Evolutionary conservation across 1,140 invertebrate genomes (phyloP).

Genomic region (Probaryconus sp.): DNA sequence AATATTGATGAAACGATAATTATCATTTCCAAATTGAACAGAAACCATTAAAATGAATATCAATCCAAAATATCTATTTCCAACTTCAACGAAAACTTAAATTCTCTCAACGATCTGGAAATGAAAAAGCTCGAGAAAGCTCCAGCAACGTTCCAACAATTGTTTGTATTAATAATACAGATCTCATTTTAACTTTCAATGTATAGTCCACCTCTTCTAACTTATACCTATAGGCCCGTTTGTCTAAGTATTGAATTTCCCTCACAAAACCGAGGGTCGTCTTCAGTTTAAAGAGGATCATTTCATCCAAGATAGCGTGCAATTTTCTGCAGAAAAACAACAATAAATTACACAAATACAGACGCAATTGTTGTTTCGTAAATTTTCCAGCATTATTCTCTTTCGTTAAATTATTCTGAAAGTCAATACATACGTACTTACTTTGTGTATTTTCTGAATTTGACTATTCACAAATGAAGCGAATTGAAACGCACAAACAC

Average conservation of each 20-base stretch:
- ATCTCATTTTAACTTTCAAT: constrained; percentile 8
- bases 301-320: constrained; percentile 8
- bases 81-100: no score
- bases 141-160: constrained; percentile 11
- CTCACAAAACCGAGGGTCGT: constrained; percentile 24
- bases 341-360: constrained; percentile 17
- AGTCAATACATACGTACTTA: constrained; percentile 13
- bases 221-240: constrained; percentile 11
- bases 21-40: no score
- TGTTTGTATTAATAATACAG: constrained; percentile 36
- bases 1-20: no score
- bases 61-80: no score
- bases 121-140: constrained; percentile 20
- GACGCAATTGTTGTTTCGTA: neutral
- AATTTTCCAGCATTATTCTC: constrained; percentile 1
- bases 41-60: no score
- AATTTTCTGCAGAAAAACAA: constrained; percentile 6
- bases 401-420: neutral
- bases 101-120: constrained; percentile 6
- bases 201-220: constrained; percentile 4
- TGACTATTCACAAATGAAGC: no score
- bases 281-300: constrained; percentile 40
- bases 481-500: no score
- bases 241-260: constrained; percentile 37
- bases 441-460: neutral